phyloP scores from a whole-genome alignment of 2,888 invertebrate species.

The Diarsia mendica region DNA sequence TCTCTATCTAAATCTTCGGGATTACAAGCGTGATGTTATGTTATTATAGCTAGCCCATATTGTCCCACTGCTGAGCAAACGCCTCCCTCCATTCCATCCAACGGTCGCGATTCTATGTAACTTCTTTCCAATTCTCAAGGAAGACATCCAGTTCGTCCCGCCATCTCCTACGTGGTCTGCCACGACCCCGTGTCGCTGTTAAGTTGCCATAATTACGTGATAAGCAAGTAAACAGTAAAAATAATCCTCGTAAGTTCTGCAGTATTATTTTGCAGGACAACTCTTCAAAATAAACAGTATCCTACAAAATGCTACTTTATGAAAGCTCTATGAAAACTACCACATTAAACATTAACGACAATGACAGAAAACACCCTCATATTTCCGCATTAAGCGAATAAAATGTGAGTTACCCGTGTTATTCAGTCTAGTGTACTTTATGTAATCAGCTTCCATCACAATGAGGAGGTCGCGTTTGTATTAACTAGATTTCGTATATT shows the following conservation, averaged over 20 bases:
- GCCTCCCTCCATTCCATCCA: too few species aligned
- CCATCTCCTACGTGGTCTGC: too few species aligned
- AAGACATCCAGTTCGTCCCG: too few species aligned
- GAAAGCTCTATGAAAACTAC: constrained; percentile 23
- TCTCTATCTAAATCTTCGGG: too few species aligned
- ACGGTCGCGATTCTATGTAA: too few species aligned
- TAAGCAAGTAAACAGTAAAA: neutral
- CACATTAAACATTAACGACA: constrained; percentile 14
- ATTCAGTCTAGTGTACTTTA: constrained; percentile 43
- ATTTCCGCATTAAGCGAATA: constrained; percentile 50
- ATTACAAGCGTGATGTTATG: too few species aligned
- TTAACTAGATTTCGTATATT: constrained; percentile 11
- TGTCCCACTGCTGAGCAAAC: too few species aligned
- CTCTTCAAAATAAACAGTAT: neutral
- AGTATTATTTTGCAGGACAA: neutral
- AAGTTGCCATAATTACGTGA: neutral
- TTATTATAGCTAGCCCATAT: too few species aligned
- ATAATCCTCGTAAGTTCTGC: neutral
- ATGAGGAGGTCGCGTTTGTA: constrained; percentile 34
- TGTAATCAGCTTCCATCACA: constrained; percentile 53
- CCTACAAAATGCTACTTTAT: neutral
- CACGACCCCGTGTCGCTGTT: too few species aligned
- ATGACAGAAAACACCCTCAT: constrained; percentile 20
- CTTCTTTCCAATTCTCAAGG: too few species aligned
- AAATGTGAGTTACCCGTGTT: constrained; percentile 34